Percentiles rank a stretch among this genome's conserved stretches.
phyloP scores from a whole-genome alignment of 2,797 vertebrate genomes.

The Pseudomugil tenellus region DNA sequence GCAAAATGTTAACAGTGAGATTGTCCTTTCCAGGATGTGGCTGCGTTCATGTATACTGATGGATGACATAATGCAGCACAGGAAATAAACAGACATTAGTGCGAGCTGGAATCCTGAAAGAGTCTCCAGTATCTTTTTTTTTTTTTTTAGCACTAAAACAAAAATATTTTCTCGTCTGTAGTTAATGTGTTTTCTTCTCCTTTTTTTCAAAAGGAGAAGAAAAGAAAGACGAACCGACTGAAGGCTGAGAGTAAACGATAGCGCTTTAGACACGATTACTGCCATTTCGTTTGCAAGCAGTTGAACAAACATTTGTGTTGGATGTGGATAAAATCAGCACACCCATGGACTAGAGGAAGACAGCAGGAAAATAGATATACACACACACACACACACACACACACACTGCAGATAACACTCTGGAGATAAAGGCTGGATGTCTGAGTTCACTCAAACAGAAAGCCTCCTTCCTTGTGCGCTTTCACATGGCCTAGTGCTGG shows the following conservation, averaged over 20 bases:
- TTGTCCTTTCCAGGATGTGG: slow-evolving; percentile 57
- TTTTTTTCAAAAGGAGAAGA: too few relatives aligned
- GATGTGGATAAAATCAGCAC: slow-evolving; percentile 75
- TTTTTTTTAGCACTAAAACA: not conserved
- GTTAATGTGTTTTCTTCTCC: not conserved
- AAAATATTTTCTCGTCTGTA: not conserved
- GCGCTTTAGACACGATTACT: slow-evolving; percentile 42
- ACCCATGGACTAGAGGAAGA: slow-evolving; percentile 59
- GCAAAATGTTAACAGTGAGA: slow-evolving; percentile 51
- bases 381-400: slow-evolving; percentile 9
- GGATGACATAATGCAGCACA: slow-evolving; percentile 32
- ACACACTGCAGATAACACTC: slow-evolving; percentile 13
- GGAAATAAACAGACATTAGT: slow-evolving; percentile 56
- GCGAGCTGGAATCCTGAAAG: not conserved
- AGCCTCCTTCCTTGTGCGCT: not conserved
- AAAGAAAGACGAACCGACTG: not conserved
- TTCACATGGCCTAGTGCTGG: slow-evolving; percentile 7
- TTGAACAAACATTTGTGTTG: slow-evolving; percentile 75
- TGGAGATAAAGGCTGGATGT: slow-evolving; percentile 43
- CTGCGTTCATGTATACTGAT: slow-evolving; percentile 53
- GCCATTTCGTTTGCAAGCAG: slow-evolving; percentile 62
- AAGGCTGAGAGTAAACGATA: slow-evolving; percentile 26
- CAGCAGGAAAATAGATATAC: slow-evolving; percentile 32
- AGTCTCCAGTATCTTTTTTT: not conserved
- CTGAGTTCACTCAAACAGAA: slow-evolving; percentile 23